Conservation (phyloP, 2,888 invertebrate species). For the Lasioglossum marginatum region DNA sequence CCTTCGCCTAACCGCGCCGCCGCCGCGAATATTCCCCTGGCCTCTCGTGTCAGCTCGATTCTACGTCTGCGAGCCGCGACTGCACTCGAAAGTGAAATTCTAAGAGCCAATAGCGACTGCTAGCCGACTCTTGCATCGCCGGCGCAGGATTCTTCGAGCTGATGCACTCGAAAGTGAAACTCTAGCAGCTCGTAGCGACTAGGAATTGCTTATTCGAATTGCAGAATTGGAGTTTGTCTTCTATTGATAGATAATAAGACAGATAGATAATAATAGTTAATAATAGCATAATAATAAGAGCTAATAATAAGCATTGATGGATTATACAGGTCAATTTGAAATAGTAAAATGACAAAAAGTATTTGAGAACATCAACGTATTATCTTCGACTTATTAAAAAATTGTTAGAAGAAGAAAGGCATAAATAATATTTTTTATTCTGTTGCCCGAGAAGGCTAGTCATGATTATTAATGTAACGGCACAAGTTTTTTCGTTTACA, state of each 20-base stretch:
- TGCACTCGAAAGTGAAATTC: constrained; percentile 4
- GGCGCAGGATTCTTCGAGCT: not conserved
- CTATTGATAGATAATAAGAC: no score
- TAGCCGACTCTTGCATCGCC: not conserved
- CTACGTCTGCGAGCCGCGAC: not conserved
- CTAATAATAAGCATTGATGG: no score
- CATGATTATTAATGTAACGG: not conserved
- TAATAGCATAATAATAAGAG: no score
- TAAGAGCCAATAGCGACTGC: not conserved
- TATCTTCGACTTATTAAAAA: no score
- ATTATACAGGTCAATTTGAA: not conserved
- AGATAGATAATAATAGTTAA: no score
- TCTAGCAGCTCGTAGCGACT: not conserved
- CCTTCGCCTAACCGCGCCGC: constrained; percentile 40
- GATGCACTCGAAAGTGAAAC: not conserved
- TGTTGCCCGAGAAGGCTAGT: not conserved
- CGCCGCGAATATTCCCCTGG: constrained; percentile 19
- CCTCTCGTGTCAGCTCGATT: not conserved
- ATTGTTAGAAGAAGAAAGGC: no score
- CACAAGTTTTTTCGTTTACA: not conserved
- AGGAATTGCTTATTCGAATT: not conserved
- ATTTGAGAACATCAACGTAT: not conserved
- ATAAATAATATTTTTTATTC: not conserved
- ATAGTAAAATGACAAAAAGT: not conserved
- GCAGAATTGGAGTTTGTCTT: not conserved